Evolutionary conservation across 2,797 vertebrate genomes (phyloP).

Genomic region (Amazonetta brasiliensis): DNA sequence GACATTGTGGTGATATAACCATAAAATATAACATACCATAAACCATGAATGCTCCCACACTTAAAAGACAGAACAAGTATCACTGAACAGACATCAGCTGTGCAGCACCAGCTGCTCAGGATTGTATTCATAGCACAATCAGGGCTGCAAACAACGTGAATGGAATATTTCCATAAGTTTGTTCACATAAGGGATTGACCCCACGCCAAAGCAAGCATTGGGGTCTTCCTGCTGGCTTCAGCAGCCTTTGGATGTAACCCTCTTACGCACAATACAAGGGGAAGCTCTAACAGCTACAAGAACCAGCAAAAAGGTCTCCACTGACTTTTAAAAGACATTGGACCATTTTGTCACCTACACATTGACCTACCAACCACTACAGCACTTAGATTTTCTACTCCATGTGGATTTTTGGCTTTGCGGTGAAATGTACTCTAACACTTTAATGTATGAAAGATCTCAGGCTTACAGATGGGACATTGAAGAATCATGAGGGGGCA

Average conservation of each 20-base stretch:
- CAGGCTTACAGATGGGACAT: not conserved
- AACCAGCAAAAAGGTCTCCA: not conserved
- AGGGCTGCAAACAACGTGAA: not conserved
- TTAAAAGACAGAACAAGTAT: not conserved
- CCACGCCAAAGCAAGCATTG: not conserved
- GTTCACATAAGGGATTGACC: not conserved
- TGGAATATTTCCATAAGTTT: not conserved
- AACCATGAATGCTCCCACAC: not conserved
- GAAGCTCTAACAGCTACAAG: not conserved
- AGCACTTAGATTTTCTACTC: not conserved
- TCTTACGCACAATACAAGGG: accelerated
- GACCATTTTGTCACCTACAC: not conserved
- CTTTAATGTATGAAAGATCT: not conserved
- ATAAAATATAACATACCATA: no score
- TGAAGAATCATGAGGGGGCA: not conserved
- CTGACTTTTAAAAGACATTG: not conserved
- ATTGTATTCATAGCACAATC: not conserved
- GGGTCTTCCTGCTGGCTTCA: not conserved
- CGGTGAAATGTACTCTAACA: not conserved
- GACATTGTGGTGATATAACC: not conserved
- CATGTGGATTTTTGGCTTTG: not conserved
- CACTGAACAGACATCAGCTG: not conserved
- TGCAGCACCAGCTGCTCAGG: not conserved
- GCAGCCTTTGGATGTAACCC: not conserved
- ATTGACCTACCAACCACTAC: not conserved